Conservation (phyloP, 1,140 invertebrate genomes). For the Mya arenaria region DNA sequence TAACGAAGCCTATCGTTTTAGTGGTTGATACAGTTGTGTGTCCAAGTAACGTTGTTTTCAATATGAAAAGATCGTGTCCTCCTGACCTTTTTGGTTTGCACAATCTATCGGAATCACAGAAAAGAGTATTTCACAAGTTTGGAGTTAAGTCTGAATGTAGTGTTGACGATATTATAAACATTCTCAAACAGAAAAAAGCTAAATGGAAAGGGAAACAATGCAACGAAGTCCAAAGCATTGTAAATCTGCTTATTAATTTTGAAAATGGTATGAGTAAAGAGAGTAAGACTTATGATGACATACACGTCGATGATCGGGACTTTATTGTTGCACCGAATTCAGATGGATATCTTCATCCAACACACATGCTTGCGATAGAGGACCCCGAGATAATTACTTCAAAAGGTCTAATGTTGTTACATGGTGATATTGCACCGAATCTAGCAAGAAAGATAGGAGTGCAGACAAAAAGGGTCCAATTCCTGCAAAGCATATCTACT, state of each 20-base stretch:
- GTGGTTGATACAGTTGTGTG: no score
- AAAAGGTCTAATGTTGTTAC: constrained; percentile 46
- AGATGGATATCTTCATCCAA: constrained; percentile 24
- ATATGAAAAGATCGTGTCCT: neutral
- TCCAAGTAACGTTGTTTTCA: neutral
- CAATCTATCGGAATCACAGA: neutral
- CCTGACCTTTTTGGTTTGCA: constrained; percentile 18
- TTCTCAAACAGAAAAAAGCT: neutral
- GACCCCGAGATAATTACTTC: constrained; percentile 23
- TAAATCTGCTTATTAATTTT: neutral
- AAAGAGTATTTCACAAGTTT: constrained; percentile 7
- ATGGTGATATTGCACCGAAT: constrained; percentile 41
- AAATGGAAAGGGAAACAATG: neutral
- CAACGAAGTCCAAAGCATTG: neutral
- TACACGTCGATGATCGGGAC: neutral
- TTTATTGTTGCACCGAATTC: constrained; percentile 44
- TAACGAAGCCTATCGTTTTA: neutral
- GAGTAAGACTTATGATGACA: constrained; percentile 3
- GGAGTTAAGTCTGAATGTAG: constrained; percentile 30
- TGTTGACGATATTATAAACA: neutral
- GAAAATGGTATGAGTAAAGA: neutral
- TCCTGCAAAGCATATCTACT: neutral
- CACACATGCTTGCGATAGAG: constrained; percentile 54
- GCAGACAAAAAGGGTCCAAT: constrained; percentile 49
- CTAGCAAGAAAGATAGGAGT: constrained; percentile 56